phyloP scores from a whole-genome alignment of 2,888 invertebrate genomes.

The Microctonus brassicae region DNA sequence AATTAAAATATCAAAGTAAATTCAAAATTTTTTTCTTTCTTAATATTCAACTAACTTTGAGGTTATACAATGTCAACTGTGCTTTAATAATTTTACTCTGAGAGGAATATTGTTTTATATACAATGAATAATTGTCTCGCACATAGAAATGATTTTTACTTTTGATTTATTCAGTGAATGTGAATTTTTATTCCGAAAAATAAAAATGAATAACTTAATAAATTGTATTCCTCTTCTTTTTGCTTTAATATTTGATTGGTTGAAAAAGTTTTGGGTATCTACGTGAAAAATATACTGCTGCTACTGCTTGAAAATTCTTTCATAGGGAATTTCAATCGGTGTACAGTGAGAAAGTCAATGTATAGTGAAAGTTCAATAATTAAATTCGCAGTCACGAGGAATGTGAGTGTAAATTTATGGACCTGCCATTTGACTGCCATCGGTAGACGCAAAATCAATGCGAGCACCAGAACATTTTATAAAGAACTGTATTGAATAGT shows the following conservation, averaged over 20 bases:
- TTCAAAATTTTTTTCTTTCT: not conserved
- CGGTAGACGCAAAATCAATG: not conserved
- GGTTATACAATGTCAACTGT: not conserved
- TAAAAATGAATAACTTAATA: not conserved
- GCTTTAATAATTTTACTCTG: not conserved
- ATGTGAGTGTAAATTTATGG: slow-evolving; percentile 8
- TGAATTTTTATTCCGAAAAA: not conserved
- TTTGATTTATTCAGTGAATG: not conserved
- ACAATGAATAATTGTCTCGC: not conserved
- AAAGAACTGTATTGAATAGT: not conserved
- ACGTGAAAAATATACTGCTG: too few species aligned
- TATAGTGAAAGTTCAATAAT: slow-evolving; percentile 9
- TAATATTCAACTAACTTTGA: not conserved
- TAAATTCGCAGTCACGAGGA: slow-evolving; percentile 8
- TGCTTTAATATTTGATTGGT: not conserved
- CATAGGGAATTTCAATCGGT: slow-evolving; percentile 1
- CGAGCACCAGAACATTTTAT: not conserved
- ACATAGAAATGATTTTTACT: not conserved
- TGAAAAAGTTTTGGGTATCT: not conserved
- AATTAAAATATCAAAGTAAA: not conserved
- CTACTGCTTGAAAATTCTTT: not conserved
- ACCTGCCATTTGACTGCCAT: slow-evolving; percentile 5
- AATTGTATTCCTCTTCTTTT: not conserved
- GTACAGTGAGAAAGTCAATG: not conserved
- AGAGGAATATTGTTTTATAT: not conserved